Percentiles rank a stretch among this genome's conserved stretches.
Conservation (phyloP, 1,140 invertebrate genomes). For the Asobara japonica region DNA sequence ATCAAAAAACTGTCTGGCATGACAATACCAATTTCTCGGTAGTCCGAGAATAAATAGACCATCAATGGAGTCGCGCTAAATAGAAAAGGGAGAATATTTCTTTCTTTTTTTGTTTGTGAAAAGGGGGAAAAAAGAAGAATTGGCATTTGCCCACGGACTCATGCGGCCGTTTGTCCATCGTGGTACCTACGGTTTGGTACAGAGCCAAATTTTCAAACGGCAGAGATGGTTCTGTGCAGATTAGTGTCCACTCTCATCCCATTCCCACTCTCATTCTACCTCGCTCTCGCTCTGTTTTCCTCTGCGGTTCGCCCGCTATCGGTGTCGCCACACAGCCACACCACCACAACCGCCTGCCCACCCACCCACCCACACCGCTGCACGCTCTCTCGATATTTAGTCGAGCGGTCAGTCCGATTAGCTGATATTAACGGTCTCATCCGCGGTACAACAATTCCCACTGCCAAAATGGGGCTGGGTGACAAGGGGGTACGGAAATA, state of each 20-base stretch:
- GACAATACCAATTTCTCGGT: conserved; percentile 14
- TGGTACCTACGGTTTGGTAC: conserved; percentile 18
- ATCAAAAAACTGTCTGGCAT: not conserved
- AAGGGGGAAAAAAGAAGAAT: conserved; percentile 25
- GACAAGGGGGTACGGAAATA: not conserved
- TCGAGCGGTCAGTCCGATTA: conserved; percentile 40
- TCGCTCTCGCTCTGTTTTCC: not conserved
- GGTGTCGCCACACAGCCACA: conserved; percentile 28
- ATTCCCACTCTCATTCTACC: not conserved
- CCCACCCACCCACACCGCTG: not conserved
- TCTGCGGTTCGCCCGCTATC: conserved; percentile 31
- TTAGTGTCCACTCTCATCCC: conserved; percentile 30
- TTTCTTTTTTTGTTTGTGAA: not conserved
- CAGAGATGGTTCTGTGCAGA: conserved; percentile 26
- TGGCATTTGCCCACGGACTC: conserved; percentile 12
- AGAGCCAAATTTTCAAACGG: conserved; percentile 29
- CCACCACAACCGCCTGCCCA: not conserved
- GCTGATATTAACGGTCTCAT: conserved; percentile 38
- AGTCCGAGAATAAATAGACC: conserved; percentile 10
- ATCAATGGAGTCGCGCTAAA: conserved; percentile 16
- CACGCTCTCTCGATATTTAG: conserved; percentile 36
- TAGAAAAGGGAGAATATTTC: not conserved
- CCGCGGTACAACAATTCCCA: conserved; percentile 20
- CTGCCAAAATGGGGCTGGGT: not conserved
- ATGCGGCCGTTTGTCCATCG: conserved; percentile 24